These are phyloP conservation scores for Theretra japonica DNA, from an alignment of 2,888 invertebrate species.

Conservation along the genomic window DNA sequence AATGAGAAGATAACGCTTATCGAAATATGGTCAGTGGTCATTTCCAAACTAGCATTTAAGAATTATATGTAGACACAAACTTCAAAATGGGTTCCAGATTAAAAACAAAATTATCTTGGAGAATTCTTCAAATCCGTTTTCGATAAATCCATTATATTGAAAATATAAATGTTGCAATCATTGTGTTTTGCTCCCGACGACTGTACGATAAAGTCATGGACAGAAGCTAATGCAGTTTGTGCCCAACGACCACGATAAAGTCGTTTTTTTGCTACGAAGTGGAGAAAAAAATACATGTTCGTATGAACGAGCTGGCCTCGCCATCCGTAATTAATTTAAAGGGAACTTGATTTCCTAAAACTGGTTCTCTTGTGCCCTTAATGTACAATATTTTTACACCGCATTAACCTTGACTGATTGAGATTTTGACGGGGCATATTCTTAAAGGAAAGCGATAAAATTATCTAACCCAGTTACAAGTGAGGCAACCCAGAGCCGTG, in stretches of 20 bases:
- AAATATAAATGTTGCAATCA: neutral
- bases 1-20: no score
- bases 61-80: no score
- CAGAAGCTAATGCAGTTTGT: neutral
- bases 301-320: neutral
- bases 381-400: conserved; percentile 8
- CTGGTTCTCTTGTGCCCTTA: conserved; percentile 13
- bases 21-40: no score
- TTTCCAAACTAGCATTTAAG: no score
- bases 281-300: neutral
- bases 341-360: conserved; percentile 15
- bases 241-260: neutral
- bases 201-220: conserved; percentile 4
- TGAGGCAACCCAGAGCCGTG: conserved; percentile 12
- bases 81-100: neutral
- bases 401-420: conserved; percentile 24
- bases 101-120: neutral
- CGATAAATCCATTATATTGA: neutral
- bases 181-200: neutral
- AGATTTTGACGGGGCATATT: conserved; percentile 14
- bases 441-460: conserved; percentile 9
- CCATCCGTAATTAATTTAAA: conserved; percentile 2
- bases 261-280: neutral
- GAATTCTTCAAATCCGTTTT: neutral
- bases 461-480: conserved; percentile 13